Base-by-base conservation (phyloP, 1,140 invertebrate species). In the Fopius arisanus region DNA sequence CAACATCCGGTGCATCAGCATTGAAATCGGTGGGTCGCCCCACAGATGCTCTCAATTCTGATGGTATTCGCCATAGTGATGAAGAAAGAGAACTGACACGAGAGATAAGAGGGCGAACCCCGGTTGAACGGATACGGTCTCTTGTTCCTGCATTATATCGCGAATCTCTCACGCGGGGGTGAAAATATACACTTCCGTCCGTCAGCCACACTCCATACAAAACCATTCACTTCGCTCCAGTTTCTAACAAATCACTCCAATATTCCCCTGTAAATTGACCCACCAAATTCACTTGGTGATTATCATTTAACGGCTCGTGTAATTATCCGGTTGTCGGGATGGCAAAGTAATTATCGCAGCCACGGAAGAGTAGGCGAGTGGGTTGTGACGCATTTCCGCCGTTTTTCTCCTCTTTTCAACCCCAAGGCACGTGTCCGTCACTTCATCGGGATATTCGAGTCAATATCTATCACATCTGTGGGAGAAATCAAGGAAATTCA, bases 101-200 rank as follows among this genome's bases (percentile, higher is more conserved):
- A 29, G 66, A 41, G 75, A 72, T 72, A 76, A 73, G 69, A 73
- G 59, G 41, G 73, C 63, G 43, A 75, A 48, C n/a, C 43, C 43
- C 43, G 43, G 43, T n/a, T 48, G 43, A 48, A 76, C 75, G 75
- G 75, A 76, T 76, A 76, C 71, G 71, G 74, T 67, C 74, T 66
- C 41, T 72, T 68, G 71, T 76, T 73, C 71, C 67, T 76, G 71
- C n/a, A 48, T 48, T 48, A 48, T 72, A 10, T 72, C 67, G 59
- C 66, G 21, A 23, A 59, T 75, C 63, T 67, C 69, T 21, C 37
- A 40, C 63, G 74, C 70, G 74, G 74, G 75, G 71, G 75, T 76
- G 71, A 76, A 54, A 70, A 48, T 37, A 70, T 73, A 41, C 67
- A 76, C 62, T 73, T 76, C 75, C 75, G 67, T 43, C 37, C 14